Conservation (phyloP, 2,797 vertebrate species). For the Scomberomorus guttatus region DNA sequence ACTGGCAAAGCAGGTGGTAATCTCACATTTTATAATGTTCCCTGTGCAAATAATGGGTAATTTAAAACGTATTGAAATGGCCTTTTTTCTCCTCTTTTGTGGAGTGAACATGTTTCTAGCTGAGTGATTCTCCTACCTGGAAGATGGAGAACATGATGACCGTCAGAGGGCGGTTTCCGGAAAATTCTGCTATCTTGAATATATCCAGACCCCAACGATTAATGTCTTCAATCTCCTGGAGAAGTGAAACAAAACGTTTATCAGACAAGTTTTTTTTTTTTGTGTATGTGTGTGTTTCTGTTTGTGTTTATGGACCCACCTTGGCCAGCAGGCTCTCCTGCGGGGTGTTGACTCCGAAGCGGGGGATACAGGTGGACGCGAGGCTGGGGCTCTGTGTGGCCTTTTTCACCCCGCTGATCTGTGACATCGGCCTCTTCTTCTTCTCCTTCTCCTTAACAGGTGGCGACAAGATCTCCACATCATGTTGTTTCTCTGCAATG, state of each 20-base stretch:
- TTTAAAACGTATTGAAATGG: not conserved
- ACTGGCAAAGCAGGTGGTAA: too few relatives aligned
- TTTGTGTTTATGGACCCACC: slow-evolving; percentile 75
- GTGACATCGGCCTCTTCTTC: slow-evolving; percentile 89
- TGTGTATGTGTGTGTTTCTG: slow-evolving; percentile 1
- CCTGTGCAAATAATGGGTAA: too few relatives aligned
- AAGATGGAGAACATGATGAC: slow-evolving; percentile 94
- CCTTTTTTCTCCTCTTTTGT: not conserved
- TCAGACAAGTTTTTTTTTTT: slow-evolving; percentile 19
- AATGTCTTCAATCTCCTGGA: slow-evolving; percentile 92
- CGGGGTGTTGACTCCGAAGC: slow-evolving; percentile 90
- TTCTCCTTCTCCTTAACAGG: slow-evolving; percentile 88
- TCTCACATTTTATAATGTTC: too few relatives aligned
- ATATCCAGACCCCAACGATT: slow-evolving; percentile 94
- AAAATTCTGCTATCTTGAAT: slow-evolving; percentile 93
- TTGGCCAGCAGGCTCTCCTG: slow-evolving; percentile 90
- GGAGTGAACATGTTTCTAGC: not conserved
- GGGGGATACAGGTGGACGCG: slow-evolving; percentile 84
- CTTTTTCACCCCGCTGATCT: slow-evolving; percentile 91
- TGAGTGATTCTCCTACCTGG: slow-evolving; percentile 85
- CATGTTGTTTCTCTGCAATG: slow-evolving; percentile 91
- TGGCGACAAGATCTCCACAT: slow-evolving; percentile 89
- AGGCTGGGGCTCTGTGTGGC: slow-evolving; percentile 81
- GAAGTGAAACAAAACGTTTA: slow-evolving; percentile 24
- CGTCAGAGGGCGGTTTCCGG: slow-evolving; percentile 91